A percentile compares a stretch with the other conserved stretches of the same genome.
Evolutionary conservation across 1,140 invertebrate genomes (phyloP).

Genomic region (Megalopta genalis): DNA sequence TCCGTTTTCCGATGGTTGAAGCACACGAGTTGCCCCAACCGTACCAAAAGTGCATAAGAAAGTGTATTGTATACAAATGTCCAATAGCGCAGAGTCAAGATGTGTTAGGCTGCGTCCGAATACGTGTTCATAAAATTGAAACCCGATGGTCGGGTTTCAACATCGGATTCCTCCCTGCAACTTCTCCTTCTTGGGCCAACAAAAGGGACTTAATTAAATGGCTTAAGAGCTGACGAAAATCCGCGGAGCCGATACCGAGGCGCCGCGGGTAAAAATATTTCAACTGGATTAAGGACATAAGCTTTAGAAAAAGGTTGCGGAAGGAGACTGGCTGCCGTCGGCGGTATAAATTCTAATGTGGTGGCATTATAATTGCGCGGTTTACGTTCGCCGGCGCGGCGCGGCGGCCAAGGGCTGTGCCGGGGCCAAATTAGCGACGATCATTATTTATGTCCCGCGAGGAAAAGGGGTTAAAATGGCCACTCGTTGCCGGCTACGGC

Average conservation of each 20-base stretch:
- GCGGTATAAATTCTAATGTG: conserved; percentile 80
- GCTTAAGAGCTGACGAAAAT: conserved; percentile 68
- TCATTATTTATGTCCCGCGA: conserved; percentile 79
- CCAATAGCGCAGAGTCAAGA: no score
- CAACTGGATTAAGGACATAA: conserved; percentile 78
- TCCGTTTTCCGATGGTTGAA: no score
- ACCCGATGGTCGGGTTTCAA: no score
- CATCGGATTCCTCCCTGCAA: not conserved
- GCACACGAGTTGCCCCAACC: no score
- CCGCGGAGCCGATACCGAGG: conserved; percentile 65
- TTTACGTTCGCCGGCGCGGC: conserved; percentile 69
- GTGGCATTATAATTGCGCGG: conserved; percentile 79
- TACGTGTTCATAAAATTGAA: no score
- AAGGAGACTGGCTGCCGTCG: conserved; percentile 49
- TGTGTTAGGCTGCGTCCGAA: no score
- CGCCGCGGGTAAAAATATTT: conserved; percentile 72
- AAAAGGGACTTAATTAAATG: conserved; percentile 69
- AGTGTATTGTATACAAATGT: no score
- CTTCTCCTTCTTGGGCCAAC: not conserved
- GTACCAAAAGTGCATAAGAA: no score
- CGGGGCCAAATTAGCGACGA: conserved; percentile 79
- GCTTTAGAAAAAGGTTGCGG: conserved; percentile 77
- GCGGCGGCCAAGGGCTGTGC: conserved; percentile 68
- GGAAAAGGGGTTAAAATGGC: conserved; percentile 78
- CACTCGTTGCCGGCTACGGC: conserved; percentile 61